Base-by-base conservation (phyloP, 2,113 vertebrate genomes). In the Orycteropus afer region DNA sequence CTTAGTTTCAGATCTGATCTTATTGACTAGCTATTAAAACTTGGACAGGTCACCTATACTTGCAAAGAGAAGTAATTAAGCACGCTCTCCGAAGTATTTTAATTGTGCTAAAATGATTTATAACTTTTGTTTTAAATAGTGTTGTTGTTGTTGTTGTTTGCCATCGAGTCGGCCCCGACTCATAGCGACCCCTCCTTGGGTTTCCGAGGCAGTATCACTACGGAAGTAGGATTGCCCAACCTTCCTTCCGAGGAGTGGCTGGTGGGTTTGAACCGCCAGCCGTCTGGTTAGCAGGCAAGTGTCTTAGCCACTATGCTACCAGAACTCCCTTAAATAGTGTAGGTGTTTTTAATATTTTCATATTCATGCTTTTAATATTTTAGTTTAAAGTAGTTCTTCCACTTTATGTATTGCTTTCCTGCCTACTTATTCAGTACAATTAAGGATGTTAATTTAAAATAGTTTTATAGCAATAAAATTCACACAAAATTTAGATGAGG, bases 381-480 rank as follows among this genome's bases (percentile, higher is more conserved):
- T 57, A 91, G 29, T 65, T 61, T 85, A 81, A 90, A 92, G 23
- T 45, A 80, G 8, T 32, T 83, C 22, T 93, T 87, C 32, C 65
- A 15, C 22, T 55, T 86, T 67, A 42, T 73, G 45, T 25, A 12
- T 27, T 73, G 12, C 23, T 40, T 45, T 67, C n/a, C 37, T 92
- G n/a, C 18, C 2, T 95, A 81, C 47, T 40, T 32, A 11, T 22
- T 85, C 71, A 34, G 34, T 79, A 5, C 3, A 42, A 18, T 63
- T 59, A 65, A 90, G 14, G 40, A 77, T 27, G 71, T 93, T 34
- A 81, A 29, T 78, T 73, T 9, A 87, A 90, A 87, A 57, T 12
- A n/a, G 5, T 37, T 65, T 79, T 86, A 49, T 15, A 45, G 78
- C 23, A 84, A 61, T 77, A 89, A 87, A 59, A 34, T 77, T 85